Conservation (phyloP, 1,140 invertebrate genomes). For the Drosophila nasuta region DNA sequence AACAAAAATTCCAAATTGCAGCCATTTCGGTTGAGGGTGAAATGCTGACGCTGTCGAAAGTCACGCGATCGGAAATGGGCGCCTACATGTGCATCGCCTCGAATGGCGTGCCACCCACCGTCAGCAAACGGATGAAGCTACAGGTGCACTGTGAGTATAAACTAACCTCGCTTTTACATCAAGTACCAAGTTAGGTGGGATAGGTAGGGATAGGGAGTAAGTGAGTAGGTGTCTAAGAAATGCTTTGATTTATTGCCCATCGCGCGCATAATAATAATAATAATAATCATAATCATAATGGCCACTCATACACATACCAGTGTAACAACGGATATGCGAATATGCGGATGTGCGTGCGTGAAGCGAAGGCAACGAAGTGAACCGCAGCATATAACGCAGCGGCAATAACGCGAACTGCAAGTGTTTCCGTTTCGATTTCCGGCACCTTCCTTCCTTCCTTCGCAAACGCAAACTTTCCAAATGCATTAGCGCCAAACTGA, state of each 20-base stretch:
- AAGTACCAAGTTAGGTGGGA: too few species aligned
- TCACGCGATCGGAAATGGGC: constrained; percentile 94
- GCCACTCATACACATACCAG: not conserved
- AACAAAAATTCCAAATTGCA: constrained; percentile 63
- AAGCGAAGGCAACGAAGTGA: constrained; percentile 12
- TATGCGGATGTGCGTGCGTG: not conserved
- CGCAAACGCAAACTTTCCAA: constrained; percentile 67
- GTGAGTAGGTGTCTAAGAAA: constrained; percentile 54
- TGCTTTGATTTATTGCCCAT: constrained; percentile 61
- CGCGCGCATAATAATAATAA: constrained; percentile 56
- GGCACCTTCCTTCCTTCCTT: constrained; percentile 51
- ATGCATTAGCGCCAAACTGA: constrained; percentile 59
- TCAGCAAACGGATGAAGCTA: constrained; percentile 92
- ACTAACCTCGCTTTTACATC: not conserved
- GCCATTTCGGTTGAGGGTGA: constrained; percentile 90
- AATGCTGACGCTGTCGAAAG: constrained; percentile 90
- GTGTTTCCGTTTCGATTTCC: constrained; percentile 82
- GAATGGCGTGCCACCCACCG: constrained; percentile 92
- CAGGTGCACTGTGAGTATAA: constrained; percentile 93
- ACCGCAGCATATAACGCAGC: constrained; percentile 69
- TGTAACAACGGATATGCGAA: not conserved
- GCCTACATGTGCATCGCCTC: constrained; percentile 92
- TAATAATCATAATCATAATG: constrained; percentile 69
- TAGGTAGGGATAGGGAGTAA: not conserved
- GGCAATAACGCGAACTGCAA: constrained; percentile 65